Percentiles rank a stretch among this genome's conserved stretches.
phyloP scores from a whole-genome alignment of 2,113 vertebrate genomes.

The Tetraodon nigroviridis region DNA sequence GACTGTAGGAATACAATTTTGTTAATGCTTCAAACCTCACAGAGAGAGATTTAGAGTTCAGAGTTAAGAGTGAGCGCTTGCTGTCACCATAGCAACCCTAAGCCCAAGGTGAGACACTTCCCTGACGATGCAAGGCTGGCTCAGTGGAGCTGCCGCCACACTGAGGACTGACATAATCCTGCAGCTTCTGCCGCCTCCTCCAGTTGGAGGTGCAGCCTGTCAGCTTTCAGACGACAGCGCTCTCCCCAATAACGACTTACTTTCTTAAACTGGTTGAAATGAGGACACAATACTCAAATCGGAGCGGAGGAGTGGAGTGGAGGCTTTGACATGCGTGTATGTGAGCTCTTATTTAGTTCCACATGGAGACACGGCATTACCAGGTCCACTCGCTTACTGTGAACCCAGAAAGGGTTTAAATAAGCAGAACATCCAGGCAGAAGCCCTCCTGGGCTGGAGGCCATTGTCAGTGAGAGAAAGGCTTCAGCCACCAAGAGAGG shows the following conservation, averaged over 20 bases:
- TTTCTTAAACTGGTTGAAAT: no score
- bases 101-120: not conserved
- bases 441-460: slow-evolving; percentile 22
- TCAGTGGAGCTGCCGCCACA: not conserved
- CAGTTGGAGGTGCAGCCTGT: no score
- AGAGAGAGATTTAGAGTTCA: not conserved
- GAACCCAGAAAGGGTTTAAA: slow-evolving; percentile 35
- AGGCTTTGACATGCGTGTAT: not conserved
- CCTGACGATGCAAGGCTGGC: not conserved
- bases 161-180: not conserved
- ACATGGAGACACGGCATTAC: slow-evolving; percentile 28
- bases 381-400: slow-evolving; percentile 37
- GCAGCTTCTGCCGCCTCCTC: not conserved
- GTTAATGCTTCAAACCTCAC: no score
- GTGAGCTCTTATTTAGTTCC: slow-evolving; percentile 12
- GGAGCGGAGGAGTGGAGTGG: not conserved
- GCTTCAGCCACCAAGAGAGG: slow-evolving; percentile 53
- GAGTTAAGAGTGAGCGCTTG: slow-evolving; percentile 3
- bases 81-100: slow-evolving; percentile 15
- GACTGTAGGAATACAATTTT: no score
- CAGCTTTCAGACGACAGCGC: no score
- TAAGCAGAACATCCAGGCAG: slow-evolving; percentile 29
- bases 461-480: slow-evolving; percentile 62
- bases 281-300: not conserved
- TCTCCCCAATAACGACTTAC: no score